Percentiles rank a stretch among this genome's conserved stretches.
Conservation (phyloP, 2,113 vertebrate species). For the Microtus ochrogaster region DNA sequence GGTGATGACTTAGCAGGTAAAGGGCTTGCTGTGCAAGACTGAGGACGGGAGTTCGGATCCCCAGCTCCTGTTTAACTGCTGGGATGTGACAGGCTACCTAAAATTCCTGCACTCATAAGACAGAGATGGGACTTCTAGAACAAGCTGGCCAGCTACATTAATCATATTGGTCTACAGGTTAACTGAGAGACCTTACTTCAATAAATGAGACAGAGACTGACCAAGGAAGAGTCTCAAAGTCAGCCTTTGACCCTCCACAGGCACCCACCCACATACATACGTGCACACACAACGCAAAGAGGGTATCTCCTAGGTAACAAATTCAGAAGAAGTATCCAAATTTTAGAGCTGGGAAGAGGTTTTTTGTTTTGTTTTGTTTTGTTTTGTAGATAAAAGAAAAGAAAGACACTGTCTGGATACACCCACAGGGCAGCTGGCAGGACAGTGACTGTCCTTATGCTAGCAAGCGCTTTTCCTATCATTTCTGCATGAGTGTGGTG, state of each 20-base stretch:
- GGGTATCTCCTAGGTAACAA: not conserved
- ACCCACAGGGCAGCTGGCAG: not conserved
- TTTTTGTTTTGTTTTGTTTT: too few relatives aligned
- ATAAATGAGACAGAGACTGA: not conserved
- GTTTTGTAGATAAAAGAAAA: not conserved
- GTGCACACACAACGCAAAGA: not conserved
- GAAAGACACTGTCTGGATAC: not conserved
- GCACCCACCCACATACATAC: not conserved
- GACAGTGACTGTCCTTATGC: not conserved
- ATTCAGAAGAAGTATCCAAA: not conserved
- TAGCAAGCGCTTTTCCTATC: not conserved
- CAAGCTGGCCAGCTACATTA: not conserved
- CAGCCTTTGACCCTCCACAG: not conserved
- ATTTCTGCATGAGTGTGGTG: not conserved
- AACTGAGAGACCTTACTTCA: not conserved
- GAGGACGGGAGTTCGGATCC: not conserved
- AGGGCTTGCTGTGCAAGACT: not conserved
- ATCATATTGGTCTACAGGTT: not conserved
- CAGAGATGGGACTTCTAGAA: not conserved
- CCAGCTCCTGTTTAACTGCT: not conserved
- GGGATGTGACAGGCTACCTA: too few relatives aligned
- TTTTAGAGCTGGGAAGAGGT: not conserved
- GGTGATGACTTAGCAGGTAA: not conserved
- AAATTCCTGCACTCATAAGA: not conserved
- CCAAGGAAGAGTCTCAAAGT: not conserved